Conservation (phyloP, 2,797 vertebrate genomes). For the Hirundo rustica region DNA sequence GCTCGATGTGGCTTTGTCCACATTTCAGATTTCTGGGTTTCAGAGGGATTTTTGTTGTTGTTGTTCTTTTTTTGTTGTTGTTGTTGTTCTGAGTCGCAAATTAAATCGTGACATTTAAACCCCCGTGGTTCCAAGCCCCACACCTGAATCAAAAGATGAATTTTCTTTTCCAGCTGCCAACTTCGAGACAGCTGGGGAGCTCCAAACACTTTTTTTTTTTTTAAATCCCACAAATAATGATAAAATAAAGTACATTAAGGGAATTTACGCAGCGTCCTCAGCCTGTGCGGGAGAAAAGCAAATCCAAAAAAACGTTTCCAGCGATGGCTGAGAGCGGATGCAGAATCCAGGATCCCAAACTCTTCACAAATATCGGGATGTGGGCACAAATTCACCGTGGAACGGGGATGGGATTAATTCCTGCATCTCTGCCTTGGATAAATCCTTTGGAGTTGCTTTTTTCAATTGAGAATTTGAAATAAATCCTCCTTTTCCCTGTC, state of each 20-base stretch:
- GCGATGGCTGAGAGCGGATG: rapidly evolving
- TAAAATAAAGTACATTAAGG: not conserved
- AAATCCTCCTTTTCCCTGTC: too few relatives aligned
- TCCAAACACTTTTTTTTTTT: not conserved
- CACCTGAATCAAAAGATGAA: not conserved
- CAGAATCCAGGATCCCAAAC: not conserved
- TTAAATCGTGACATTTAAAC: not conserved
- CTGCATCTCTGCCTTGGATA: not conserved
- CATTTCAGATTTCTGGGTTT: not conserved
- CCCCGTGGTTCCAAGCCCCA: not conserved
- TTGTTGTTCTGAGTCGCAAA: not conserved
- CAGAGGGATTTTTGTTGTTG: not conserved
- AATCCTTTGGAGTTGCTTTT: not conserved
- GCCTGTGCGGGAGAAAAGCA: not conserved
- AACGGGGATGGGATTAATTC: not conserved
- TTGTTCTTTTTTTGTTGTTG: too few relatives aligned
- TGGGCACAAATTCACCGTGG: rapidly evolving
- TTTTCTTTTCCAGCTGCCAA: not conserved
- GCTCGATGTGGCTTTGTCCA: rapidly evolving
- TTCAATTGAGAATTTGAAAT: too few relatives aligned
- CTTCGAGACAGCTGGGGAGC: not conserved
- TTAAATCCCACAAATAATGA: not conserved
- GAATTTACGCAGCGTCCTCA: not conserved
- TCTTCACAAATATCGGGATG: not conserved
- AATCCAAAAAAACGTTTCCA: not conserved